phyloP scores from a whole-genome alignment of 2,797 vertebrate genomes.

The Gastrophryne carolinensis region DNA sequence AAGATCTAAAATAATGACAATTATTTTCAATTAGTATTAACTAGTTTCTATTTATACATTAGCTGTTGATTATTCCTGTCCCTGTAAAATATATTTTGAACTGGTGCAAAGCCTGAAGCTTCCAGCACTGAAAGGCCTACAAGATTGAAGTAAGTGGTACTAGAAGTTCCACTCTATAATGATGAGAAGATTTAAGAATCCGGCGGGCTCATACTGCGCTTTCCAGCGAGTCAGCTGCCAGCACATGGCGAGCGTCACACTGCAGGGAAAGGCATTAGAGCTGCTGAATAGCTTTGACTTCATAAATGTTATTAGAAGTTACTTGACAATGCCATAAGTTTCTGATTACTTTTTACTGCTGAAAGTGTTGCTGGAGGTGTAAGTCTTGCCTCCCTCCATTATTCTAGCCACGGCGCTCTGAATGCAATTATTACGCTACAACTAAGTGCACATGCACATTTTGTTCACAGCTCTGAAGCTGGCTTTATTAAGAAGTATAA shows the following conservation, averaged over 20 bases:
- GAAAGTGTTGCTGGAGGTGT: constrained; percentile 31
- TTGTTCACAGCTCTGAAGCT: constrained; percentile 30
- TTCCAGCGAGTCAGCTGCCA: neutral
- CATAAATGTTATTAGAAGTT: constrained; percentile 41
- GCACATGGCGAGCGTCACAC: constrained; percentile 28
- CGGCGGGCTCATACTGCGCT: neutral
- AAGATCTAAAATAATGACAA: too few species aligned
- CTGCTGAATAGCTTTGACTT: constrained; percentile 33
- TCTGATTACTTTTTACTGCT: constrained; percentile 44
- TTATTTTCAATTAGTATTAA: too few species aligned
- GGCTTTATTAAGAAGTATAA: constrained; percentile 5
- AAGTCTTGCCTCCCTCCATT: constrained; percentile 27
- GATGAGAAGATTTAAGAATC: neutral
- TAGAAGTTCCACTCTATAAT: neutral
- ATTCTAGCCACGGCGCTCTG: constrained; percentile 4
- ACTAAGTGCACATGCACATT: constrained; percentile 20
- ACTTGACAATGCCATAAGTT: constrained; percentile 38
- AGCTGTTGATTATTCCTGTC: too few species aligned
- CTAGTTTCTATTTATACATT: too few species aligned
- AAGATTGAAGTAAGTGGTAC: neutral
- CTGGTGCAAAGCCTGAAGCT: neutral
- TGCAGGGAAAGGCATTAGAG: constrained; percentile 24
- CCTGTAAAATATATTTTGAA: neutral
- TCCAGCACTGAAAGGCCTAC: neutral
- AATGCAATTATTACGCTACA: constrained; percentile 34